Evolutionary conservation across 2,888 invertebrate genomes (phyloP), one percentile per base, ranked within the genome.

Genomic region (Drosophila subquinaria): DNA sequence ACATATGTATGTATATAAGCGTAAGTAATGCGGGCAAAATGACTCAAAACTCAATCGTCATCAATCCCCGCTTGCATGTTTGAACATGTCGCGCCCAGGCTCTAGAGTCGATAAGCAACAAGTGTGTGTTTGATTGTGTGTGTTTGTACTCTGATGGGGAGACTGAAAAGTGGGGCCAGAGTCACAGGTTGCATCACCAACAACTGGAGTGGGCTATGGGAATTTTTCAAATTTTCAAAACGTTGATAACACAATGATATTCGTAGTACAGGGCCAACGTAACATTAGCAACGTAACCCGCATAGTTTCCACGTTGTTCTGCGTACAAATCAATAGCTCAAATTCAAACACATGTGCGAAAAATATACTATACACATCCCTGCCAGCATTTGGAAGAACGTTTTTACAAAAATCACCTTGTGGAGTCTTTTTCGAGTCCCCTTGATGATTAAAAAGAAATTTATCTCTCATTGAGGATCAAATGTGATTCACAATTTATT

Each of bases 111-210:
- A 73, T 69, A 65, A 76, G 64, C 61, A 71, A 60, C 76, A 75
- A 76, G 61, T 74, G 69, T 47, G 30, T 8, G 23, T n/a, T n/a
- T 42, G 27, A 42, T 23, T 50, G 23, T 42, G 23, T 42, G 23
- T 42, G 35, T 50, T 35, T 36, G 40, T 43, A 43, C 17, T 11
- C 27, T 11, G 4, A n/a, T 30, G 51, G 9, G 50, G 43, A 20
- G 20, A 13, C 43, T 33, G 11, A 23, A 11, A 20, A 43, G 43
- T 59, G 50, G 36, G 55, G 20, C 9, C 35, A 27, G 20, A 40
- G 35, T 17, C 53, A 40, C 76, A 70, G 61, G 75, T 75, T 59
- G 61, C 75, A 64, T 73, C 64, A 73, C 43, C 63, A n/a, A 48
- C 15, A 35, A 36, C 20, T 4, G 36, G 20, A 9, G 13, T 11